Conservation (phyloP, 2,113 vertebrate genomes). For the Turnix velox region DNA sequence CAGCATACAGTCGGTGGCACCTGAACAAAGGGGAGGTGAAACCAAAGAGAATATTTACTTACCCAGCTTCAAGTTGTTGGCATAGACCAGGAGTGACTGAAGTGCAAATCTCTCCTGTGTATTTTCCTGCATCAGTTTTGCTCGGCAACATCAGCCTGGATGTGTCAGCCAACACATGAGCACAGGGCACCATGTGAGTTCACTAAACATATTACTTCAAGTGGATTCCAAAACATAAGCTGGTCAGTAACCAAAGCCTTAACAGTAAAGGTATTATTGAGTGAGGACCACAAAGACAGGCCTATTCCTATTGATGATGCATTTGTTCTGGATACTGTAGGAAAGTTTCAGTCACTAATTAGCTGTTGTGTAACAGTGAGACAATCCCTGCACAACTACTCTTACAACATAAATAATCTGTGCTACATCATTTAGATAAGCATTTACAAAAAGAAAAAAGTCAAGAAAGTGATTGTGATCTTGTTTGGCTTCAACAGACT, state of each 20-base stretch:
- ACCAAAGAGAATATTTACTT: neutral
- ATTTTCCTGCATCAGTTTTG: neutral
- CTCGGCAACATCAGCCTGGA: rapidly evolving
- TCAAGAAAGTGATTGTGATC: neutral
- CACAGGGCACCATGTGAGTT: neutral
- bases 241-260: neutral
- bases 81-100: neutral
- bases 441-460: neutral
- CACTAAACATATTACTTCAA: neutral
- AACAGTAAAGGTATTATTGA: neutral
- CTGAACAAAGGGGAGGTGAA: neutral
- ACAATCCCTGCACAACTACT: neutral
- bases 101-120: neutral
- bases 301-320: neutral
- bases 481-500: neutral
- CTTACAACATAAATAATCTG: neutral
- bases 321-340: neutral
- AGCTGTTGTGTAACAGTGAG: neutral
- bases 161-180: neutral
- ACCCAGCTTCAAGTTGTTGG: neutral
- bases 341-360: neutral
- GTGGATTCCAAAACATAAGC: neutral
- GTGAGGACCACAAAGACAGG: neutral
- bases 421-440: neutral
- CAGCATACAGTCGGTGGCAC: neutral